These are phyloP conservation scores for Melinaea marsaeus DNA, from an alignment of 2,888 invertebrate genomes.

Conservation along the genomic window DNA sequence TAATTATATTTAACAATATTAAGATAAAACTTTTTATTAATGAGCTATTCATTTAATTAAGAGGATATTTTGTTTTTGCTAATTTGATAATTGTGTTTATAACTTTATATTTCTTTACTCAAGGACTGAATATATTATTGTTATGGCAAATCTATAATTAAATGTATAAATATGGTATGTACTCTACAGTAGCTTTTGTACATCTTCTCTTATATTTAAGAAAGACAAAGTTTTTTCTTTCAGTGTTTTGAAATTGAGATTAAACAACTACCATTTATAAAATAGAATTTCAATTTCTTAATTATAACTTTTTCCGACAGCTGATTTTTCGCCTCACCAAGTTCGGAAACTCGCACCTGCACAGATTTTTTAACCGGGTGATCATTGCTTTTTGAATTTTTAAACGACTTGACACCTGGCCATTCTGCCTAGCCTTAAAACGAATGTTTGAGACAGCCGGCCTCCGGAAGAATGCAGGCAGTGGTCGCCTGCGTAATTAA, in stretches of 20 bases:
- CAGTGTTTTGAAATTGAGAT: constrained; percentile 14
- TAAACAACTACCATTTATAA: constrained; percentile 30
- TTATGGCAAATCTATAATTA: too few species aligned
- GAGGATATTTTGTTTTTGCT: too few species aligned
- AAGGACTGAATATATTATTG: too few species aligned
- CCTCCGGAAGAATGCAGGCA: constrained; percentile 43
- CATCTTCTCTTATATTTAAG: too few species aligned
- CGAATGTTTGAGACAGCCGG: constrained; percentile 43
- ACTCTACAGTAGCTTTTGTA: too few species aligned
- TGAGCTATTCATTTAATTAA: too few species aligned
- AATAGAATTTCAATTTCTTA: constrained; percentile 42
- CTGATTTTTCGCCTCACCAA: constrained; percentile 69
- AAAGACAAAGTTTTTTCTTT: not conserved
- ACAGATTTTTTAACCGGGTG: constrained; percentile 69
- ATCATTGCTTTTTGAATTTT: constrained; percentile 60
- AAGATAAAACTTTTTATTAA: too few species aligned
- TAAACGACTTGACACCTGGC: constrained; percentile 67
- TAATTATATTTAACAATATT: too few species aligned
- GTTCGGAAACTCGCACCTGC: constrained; percentile 59
- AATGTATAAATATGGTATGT: too few species aligned
- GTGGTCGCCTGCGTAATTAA: constrained; percentile 45
- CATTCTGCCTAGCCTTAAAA: constrained; percentile 50
- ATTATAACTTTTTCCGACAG: constrained; percentile 55
- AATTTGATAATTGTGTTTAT: too few species aligned
- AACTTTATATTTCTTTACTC: too few species aligned